phyloP scores from a whole-genome alignment of 1,140 invertebrate species.

The Yoshiicerus persimilis region DNA sequence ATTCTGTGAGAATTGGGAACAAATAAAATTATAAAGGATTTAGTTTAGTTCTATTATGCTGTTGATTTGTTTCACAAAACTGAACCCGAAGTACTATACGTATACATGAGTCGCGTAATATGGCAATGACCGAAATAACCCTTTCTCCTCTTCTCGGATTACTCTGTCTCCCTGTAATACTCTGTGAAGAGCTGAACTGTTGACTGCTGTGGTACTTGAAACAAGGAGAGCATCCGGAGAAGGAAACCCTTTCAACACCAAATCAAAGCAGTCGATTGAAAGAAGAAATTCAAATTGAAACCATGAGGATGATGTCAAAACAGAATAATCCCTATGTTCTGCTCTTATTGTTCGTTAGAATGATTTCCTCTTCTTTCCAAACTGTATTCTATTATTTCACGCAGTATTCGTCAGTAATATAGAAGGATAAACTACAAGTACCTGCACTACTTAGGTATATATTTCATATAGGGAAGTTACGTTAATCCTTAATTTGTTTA shows the following conservation, averaged over 20 bases:
- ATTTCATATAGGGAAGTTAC: no score
- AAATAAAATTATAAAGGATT: slow-evolving; percentile 17
- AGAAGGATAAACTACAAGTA: no score
- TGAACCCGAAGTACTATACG: background rate
- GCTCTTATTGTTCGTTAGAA: background rate
- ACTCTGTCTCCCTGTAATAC: background rate
- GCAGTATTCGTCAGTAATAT: no score
- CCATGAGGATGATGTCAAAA: slow-evolving; percentile 17
- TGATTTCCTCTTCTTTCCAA: background rate
- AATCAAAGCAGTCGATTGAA: background rate
- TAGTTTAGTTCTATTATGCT: background rate
- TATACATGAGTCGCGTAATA: background rate
- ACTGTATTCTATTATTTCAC: no score
- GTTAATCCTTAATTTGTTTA: no score
- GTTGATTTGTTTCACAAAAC: background rate
- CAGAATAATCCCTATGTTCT: background rate
- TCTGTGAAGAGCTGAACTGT: background rate
- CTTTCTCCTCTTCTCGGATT: background rate
- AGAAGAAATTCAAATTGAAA: slow-evolving; percentile 18
- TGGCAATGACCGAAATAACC: background rate
- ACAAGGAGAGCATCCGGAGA: background rate
- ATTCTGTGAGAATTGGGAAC: background rate
- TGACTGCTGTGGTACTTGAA: background rate
- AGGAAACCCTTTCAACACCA: slow-evolving; percentile 5
- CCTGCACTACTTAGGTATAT: no score